Evolutionary conservation across 2,797 vertebrate genomes (phyloP).

Genomic region (Paguma larvata): DNA sequence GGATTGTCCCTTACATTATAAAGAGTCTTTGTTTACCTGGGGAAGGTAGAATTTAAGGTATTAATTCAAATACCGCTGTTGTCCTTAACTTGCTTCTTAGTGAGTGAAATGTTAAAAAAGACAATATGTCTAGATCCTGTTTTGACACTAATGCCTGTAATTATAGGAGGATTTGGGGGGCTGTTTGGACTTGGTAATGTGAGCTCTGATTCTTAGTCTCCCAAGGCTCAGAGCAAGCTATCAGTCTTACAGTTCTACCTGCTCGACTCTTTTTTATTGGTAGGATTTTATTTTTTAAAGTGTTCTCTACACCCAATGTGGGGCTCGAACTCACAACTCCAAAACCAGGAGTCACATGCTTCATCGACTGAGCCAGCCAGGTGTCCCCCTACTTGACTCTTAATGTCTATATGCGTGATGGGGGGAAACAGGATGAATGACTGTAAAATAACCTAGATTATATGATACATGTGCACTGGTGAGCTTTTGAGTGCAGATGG

Average conservation of each 20-base stretch:
- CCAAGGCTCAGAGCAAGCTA: not conserved
- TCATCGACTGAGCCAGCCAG: not conserved
- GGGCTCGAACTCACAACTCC: not conserved
- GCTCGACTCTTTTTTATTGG: not conserved
- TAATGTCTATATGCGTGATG: not conserved
- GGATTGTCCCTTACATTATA: constrained; percentile 34
- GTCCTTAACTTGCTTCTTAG: constrained; percentile 29
- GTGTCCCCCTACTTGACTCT: not conserved
- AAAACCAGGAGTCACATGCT: not conserved
- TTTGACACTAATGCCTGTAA: constrained; percentile 41
- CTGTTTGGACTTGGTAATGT: constrained; percentile 3
- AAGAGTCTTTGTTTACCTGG: constrained; percentile 50
- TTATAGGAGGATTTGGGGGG: not conserved
- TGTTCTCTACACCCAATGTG: not conserved
- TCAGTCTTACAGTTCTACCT: not conserved
- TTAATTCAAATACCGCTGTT: constrained; percentile 29
- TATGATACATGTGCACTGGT: not conserved
- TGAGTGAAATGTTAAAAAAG: constrained; percentile 47
- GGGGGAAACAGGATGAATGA: not conserved
- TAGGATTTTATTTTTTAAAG: not conserved
- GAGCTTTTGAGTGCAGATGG: not conserved
- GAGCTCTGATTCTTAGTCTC: constrained; percentile 41
- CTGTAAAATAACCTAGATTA: not conserved
- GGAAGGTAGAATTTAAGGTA: constrained; percentile 59
- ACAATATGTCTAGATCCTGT: constrained; percentile 15